A percentile compares a stretch with the other conserved stretches of the same genome.
phyloP scores from a whole-genome alignment of 1,140 invertebrate genomes.

The Lepidostoma basale region DNA sequence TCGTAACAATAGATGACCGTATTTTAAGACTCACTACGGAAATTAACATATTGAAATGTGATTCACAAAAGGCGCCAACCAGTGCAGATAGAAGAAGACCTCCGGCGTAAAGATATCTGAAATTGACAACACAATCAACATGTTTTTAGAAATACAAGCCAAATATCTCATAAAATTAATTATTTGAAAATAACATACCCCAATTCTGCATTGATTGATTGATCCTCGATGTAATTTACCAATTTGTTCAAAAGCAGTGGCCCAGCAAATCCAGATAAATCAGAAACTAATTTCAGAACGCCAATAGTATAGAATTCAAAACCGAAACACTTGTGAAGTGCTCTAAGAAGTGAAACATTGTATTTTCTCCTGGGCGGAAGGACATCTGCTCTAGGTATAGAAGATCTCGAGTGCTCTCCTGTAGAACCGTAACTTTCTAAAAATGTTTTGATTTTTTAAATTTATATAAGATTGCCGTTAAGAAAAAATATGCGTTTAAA shows the following conservation, averaged over 20 bases:
- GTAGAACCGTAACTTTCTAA: conserved; percentile 53
- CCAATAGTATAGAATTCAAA: conserved; percentile 89
- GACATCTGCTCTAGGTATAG: conserved; percentile 26
- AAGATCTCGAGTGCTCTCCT: conserved; percentile 46
- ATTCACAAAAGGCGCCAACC: conserved; percentile 77
- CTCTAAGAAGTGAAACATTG: conserved; percentile 70
- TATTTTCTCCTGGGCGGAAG: conserved; percentile 52
- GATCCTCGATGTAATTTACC: conserved; percentile 81
- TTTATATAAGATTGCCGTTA: neutral
- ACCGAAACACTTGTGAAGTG: conserved; percentile 84
- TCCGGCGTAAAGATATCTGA: conserved; percentile 77
- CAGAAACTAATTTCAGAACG: conserved; percentile 82
- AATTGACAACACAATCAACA: conserved; percentile 38
- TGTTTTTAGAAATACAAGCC: neutral
- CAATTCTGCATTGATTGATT: conserved; percentile 65
- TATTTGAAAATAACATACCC: conserved; percentile 57
- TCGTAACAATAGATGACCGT: conserved; percentile 79
- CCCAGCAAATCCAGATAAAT: conserved; percentile 83
- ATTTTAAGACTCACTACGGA: conserved; percentile 87
- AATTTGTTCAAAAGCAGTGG: conserved; percentile 87
- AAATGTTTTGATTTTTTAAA: conserved; percentile 33
- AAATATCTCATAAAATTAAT: neutral
- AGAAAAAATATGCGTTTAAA: no score
- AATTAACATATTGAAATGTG: conserved; percentile 91
- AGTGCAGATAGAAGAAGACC: conserved; percentile 72